Evolutionary conservation across 2,113 vertebrate species (phyloP).

Genomic region (Melanerpes aurifrons): DNA sequence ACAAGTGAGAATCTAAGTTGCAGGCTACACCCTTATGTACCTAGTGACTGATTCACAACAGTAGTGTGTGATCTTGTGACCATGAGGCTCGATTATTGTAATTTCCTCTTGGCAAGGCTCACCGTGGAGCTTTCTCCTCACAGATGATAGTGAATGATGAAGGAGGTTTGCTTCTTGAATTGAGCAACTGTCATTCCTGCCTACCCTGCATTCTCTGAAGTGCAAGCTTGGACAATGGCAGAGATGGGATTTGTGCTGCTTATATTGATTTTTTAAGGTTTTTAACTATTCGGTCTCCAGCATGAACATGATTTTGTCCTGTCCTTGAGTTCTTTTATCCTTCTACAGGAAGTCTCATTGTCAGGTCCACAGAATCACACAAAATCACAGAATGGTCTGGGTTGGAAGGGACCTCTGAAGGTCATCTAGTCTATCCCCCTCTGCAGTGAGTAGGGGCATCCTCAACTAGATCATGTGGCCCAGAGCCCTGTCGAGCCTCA

Average conservation of each 20-base stretch:
- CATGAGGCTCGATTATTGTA: neutral
- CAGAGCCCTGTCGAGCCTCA: too few species aligned
- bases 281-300: neutral
- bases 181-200: neutral
- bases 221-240: neutral
- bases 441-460: too few species aligned
- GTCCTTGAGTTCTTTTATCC: neutral
- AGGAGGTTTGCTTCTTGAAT: neutral
- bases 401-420: too few species aligned
- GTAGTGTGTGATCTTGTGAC: constrained; percentile 27
- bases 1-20: neutral
- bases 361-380: neutral
- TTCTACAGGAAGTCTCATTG: neutral
- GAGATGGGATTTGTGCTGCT: neutral
- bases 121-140: constrained; percentile 10
- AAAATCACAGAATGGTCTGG: too few species aligned
- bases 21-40: constrained; percentile 28
- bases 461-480: too few species aligned
- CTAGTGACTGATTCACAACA: constrained; percentile 29
- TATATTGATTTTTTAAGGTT: neutral
- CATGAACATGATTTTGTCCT: neutral
- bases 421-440: too few species aligned
- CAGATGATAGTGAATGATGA: neutral
- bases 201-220: neutral
- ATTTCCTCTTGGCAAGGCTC: constrained; percentile 7